A percentile compares a stretch with the other conserved stretches of the same genome.
These are phyloP conservation scores for Melanchra persicariae DNA, from an alignment of 2,888 invertebrate species.

Conservation along the genomic window DNA sequence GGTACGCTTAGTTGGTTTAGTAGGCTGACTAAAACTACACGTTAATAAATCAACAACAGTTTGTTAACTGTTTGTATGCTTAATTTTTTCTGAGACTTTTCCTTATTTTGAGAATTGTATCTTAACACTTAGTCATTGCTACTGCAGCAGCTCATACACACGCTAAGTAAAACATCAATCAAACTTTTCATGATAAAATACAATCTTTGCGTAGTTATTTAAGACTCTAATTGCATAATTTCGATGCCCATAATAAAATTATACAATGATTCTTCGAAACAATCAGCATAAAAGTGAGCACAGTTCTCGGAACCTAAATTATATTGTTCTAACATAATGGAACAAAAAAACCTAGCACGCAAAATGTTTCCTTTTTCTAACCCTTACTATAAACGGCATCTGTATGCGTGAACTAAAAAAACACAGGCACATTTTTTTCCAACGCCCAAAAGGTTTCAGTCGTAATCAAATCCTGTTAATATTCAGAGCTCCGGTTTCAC, in stretches of 20 bases:
- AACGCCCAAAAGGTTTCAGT: conserved; percentile 57
- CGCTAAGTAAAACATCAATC: neutral
- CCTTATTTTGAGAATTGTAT: too few species aligned
- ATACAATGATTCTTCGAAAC: neutral
- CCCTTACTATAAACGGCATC: conserved; percentile 31
- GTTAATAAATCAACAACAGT: too few species aligned
- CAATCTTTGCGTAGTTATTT: too few species aligned
- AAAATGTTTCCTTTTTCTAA: conserved; percentile 32
- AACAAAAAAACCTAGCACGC: conserved; percentile 11
- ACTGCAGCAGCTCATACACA: neutral
- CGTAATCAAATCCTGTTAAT: conserved; percentile 70
- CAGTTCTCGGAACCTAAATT: neutral
- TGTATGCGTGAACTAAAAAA: conserved; percentile 36
- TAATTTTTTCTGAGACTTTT: too few species aligned
- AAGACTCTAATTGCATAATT: neutral
- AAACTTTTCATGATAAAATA: neutral
- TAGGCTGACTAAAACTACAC: too few species aligned
- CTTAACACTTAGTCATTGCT: too few species aligned
- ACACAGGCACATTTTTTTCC: conserved; percentile 43
- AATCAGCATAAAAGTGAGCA: neutral
- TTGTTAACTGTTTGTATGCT: too few species aligned
- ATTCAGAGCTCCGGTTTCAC: conserved; percentile 74
- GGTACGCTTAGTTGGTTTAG: too few species aligned
- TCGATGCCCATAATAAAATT: neutral
- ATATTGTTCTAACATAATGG: neutral